These are phyloP conservation scores for Chamaetylas fuelleborni DNA, from an alignment of 2,113 vertebrate species.

Conservation along the genomic window DNA sequence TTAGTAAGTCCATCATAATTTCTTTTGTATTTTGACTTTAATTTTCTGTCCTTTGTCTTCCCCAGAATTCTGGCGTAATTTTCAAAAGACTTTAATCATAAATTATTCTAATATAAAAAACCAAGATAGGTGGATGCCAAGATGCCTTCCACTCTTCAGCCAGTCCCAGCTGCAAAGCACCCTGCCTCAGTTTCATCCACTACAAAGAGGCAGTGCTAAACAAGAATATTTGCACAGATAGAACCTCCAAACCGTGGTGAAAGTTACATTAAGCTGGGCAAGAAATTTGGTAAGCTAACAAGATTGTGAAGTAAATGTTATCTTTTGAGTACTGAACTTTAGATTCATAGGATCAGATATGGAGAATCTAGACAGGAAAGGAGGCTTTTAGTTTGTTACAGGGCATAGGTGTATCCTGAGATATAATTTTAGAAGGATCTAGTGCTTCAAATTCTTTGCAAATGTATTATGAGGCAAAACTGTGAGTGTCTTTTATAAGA, in stretches of 20 bases:
- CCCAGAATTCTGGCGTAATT: background rate
- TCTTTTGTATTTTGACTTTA: background rate
- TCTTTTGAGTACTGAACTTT: background rate
- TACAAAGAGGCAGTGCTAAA: background rate
- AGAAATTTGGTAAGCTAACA: background rate
- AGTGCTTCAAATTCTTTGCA: background rate
- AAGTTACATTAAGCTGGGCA: background rate
- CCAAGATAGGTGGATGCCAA: background rate
- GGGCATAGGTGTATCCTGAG: background rate
- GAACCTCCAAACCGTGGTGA: background rate
- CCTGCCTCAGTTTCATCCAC: background rate
- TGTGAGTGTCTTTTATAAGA: background rate
- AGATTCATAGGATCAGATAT: background rate
- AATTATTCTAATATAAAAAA: background rate
- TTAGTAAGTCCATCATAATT: background rate
- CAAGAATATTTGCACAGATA: background rate
- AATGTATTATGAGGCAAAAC: background rate
- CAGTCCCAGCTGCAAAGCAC: background rate
- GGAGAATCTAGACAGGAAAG: background rate
- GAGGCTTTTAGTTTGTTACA: background rate
- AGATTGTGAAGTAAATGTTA: background rate
- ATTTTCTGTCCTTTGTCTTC: background rate
- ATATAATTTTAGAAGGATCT: background rate
- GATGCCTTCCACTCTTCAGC: background rate
- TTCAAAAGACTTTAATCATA: background rate